A percentile compares a stretch with the other conserved stretches of the same genome.
phyloP scores from a whole-genome alignment of 1,140 invertebrate genomes.

The Apocrypta bakeri region DNA sequence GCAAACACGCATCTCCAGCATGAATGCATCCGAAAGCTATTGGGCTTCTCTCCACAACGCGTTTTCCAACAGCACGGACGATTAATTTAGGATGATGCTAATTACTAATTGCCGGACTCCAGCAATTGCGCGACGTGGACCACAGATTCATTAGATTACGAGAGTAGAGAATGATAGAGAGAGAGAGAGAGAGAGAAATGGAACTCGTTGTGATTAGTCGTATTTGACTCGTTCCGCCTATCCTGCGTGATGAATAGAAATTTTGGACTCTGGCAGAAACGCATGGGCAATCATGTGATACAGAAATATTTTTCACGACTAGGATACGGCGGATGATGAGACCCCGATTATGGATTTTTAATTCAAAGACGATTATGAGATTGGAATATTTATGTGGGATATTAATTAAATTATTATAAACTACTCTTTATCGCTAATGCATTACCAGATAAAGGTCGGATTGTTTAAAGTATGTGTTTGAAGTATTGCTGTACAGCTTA shows the following conservation, averaged over 20 bases:
- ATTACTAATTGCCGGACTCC: slow-evolving; percentile 67
- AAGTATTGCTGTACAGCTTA: too few relatives aligned
- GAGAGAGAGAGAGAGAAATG: not conserved
- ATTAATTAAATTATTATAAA: too few relatives aligned
- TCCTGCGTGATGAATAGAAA: slow-evolving; percentile 30
- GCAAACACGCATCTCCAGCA: not conserved
- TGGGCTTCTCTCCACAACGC: not conserved
- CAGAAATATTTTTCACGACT: not conserved
- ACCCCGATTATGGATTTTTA: too few relatives aligned
- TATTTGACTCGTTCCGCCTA: slow-evolving; percentile 20
- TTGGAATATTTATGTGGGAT: not conserved
- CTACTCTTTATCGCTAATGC: too few relatives aligned
- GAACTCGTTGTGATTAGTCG: slow-evolving; percentile 41
- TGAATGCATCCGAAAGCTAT: not conserved
- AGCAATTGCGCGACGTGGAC: slow-evolving; percentile 54
- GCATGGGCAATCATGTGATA: not conserved
- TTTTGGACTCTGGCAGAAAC: not conserved
- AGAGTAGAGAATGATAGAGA: not conserved
- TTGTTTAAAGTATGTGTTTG: too few relatives aligned
- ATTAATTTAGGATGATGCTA: slow-evolving; percentile 74
- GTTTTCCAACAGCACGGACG: slow-evolving; percentile 56
- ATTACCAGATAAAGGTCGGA: too few relatives aligned
- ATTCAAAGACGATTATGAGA: not conserved
- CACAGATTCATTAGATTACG: slow-evolving; percentile 41
- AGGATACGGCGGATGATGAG: not conserved